A percentile compares a stretch with the other conserved stretches of the same genome.
phyloP scores from a whole-genome alignment of 1,140 invertebrate genomes.

The Microplitis mediator region DNA sequence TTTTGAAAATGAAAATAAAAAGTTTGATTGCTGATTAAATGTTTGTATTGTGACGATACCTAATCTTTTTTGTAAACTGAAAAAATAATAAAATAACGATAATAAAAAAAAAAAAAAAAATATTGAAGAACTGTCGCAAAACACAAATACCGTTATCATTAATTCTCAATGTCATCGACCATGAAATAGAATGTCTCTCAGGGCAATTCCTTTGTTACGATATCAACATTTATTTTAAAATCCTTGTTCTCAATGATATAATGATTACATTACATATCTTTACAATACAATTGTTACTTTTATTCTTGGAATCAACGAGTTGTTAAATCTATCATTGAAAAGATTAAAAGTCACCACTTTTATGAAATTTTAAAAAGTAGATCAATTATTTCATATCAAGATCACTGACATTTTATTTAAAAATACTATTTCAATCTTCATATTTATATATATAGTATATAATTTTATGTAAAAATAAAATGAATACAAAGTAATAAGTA shows the following conservation, averaged over 20 bases:
- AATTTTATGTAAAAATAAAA: too few species aligned
- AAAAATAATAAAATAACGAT: neutral
- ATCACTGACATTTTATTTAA: too few species aligned
- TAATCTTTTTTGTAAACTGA: neutral
- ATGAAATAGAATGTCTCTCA: slow-evolving; percentile 16
- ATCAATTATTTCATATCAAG: too few species aligned
- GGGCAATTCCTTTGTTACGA: slow-evolving; percentile 34
- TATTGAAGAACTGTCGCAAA: neutral
- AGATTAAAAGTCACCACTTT: too few species aligned
- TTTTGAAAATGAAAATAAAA: too few species aligned
- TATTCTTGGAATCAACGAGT: neutral
- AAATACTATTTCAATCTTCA: too few species aligned
- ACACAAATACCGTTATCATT: slow-evolving; percentile 8
- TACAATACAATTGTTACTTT: neutral
- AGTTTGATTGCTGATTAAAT: too few species aligned
- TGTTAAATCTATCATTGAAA: too few species aligned
- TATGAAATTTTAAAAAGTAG: too few species aligned
- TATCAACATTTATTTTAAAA: slow-evolving; percentile 21
- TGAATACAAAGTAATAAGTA: too few species aligned
- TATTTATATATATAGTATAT: too few species aligned
- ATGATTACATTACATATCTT: slow-evolving; percentile 9
- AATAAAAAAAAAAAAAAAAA: slow-evolving; percentile 12
- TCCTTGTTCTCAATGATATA: slow-evolving; percentile 32
- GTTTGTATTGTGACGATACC: too few species aligned
- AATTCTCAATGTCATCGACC: slow-evolving; percentile 26